Evolutionary conservation across 2,113 vertebrate species (phyloP).

Genomic region (Phoxinus phoxinus): DNA sequence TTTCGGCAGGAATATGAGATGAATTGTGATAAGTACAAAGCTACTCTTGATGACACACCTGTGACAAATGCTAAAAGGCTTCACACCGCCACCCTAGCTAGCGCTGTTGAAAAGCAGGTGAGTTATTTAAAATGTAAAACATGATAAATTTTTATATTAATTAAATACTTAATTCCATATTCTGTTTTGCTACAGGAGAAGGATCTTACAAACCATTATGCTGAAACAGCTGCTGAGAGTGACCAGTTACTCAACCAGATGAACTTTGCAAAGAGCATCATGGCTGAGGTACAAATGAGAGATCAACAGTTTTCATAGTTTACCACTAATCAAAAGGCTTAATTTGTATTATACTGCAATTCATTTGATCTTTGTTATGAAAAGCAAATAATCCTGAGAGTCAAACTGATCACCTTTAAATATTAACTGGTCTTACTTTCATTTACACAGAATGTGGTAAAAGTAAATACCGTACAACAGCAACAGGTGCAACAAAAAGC

Average conservation of each 20-base stretch:
- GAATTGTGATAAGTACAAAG: conserved; percentile 83
- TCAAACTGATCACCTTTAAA: neutral
- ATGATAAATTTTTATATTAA: neutral
- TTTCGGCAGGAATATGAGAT: conserved; percentile 85
- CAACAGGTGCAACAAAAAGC: conserved; percentile 69
- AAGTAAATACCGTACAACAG: conserved; percentile 68
- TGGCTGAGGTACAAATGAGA: conserved; percentile 78
- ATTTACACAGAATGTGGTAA: conserved; percentile 83
- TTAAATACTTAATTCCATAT: neutral
- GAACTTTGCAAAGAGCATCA: conserved; percentile 82
- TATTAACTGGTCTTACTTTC: conserved; percentile 43
- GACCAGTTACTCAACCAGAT: conserved; percentile 84
- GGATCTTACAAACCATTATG: conserved; percentile 77
- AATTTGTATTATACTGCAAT: neutral
- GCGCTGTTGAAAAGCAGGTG: conserved; percentile 87
- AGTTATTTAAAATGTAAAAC: conserved; percentile 10
- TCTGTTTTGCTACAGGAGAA: conserved; percentile 79
- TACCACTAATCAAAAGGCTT: neutral
- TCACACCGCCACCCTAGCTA: conserved; percentile 74
- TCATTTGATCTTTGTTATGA: neutral
- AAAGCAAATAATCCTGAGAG: neutral
- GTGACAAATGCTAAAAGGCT: conserved; percentile 72
- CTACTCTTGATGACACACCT: conserved; percentile 77
- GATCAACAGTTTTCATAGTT: neutral
- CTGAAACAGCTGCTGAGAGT: conserved; percentile 79